These are phyloP conservation scores for Dermatemys mawii DNA, from an alignment of 2,113 vertebrate species.

Conservation along the genomic window DNA sequence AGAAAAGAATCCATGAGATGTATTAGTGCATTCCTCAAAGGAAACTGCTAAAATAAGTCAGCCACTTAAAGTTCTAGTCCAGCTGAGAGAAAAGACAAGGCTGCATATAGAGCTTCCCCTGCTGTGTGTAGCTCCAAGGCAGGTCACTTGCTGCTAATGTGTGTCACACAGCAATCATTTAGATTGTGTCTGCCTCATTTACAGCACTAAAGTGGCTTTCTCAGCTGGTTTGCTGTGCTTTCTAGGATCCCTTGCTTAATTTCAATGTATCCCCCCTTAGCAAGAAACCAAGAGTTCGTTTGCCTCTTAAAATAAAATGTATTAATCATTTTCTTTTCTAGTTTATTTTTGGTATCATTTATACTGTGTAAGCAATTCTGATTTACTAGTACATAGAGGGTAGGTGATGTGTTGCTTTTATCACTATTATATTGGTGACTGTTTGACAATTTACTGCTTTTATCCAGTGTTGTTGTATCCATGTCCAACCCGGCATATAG, in stretches of 20 bases:
- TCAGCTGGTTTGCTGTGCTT: not conserved
- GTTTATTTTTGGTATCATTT: conserved; percentile 21
- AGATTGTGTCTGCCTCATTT: not conserved
- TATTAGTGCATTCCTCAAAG: not conserved
- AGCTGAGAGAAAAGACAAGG: not conserved
- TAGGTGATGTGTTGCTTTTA: conserved; percentile 24
- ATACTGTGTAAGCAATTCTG: conserved; percentile 20
- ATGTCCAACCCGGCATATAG: not conserved
- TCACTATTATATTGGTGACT: not conserved
- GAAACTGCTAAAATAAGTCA: not conserved
- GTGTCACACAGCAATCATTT: not conserved
- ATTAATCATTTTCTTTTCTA: conserved; percentile 57
- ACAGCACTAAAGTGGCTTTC: not conserved
- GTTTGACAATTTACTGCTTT: not conserved
- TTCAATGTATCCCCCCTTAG: conserved; percentile 11
- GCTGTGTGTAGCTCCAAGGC: fast-evolving
- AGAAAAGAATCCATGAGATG: fast-evolving
- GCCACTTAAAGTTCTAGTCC: not conserved
- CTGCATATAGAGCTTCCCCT: not conserved
- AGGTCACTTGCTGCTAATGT: not conserved
- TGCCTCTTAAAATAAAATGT: conserved; percentile 28
- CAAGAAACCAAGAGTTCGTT: conserved; percentile 45
- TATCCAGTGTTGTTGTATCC: not conserved
- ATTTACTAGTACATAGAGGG: not conserved
- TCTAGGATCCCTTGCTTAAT: conserved; percentile 14